Base-by-base conservation (phyloP, 2,888 invertebrate species). In the Schrankia costaestrigalis region DNA sequence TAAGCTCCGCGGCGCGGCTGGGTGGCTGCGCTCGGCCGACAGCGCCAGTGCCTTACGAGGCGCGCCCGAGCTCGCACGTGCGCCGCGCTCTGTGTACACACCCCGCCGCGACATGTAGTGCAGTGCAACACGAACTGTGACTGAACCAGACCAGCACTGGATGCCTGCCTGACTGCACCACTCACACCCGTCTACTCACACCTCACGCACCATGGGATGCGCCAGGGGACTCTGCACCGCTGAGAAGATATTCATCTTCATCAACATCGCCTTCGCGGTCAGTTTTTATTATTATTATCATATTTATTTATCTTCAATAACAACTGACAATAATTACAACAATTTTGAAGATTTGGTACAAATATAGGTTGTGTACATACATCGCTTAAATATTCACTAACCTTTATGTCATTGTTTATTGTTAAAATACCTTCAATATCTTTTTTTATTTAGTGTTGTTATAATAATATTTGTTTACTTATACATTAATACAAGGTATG, bases 191-290 rank as follows among this genome's bases (percentile, higher is more conserved):
- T 17, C 3, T 5, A 3, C 3, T 12, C 12, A 13, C 9, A 11
- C 11, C 3, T 4, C 9, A 12, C 11, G 22, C 51, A 40, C 31
- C 56, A 83, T 83, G 84, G 75, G 66, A 46, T 81, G 82, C 65
- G 62, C 71, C 60, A 57, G 71, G 31, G 74, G 75, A 7, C 56
- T 78, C 51, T 85, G 85, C 68, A 63, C 78, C 57, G 71, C 79
- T 11, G 79, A 85, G 61, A 84, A 78, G 45, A 66, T 83, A 42
- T 86, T 87, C 74, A 72, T 86, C 56, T 84, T 87, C 71, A 82
- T 87, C 73, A 86, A 87, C 71, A 76, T 85, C 46, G 81, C 80
- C 12, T 86, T 87, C 61, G 86, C 86, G 66, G 86, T 87, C 37
- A 68, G 76, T 71, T 7, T 1, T 14, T 19, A 19, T 19, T 13